Evolutionary conservation across 2,888 invertebrate species (phyloP), one percentile per base, ranked within the genome.

Genomic region (Ormyrus pomaceus): DNA sequence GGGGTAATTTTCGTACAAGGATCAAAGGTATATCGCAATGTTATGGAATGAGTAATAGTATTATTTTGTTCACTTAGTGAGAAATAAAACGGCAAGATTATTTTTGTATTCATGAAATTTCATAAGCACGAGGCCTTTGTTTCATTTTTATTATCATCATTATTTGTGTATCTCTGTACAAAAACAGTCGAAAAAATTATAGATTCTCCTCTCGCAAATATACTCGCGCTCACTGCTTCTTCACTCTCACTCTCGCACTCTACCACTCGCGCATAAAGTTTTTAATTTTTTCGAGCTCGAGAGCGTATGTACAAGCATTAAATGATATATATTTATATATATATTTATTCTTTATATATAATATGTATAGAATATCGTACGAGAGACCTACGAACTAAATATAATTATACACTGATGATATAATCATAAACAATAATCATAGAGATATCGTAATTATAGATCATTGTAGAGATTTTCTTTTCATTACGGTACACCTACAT

Each of bases 181-280:
- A 90, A 89, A 89, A 89, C 88, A 88, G 88, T 89, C 89, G 89
- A 89, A 89, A 90, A 90, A 90, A 90, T 90, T 90, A 90, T 90
- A 90, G 87, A 87, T 88, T 87, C 88, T 86, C 85, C 79, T 80
- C 58, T 78, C 64, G 77, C 78, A 74, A 72, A 74, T 71, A 80
- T 75, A 74, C 74, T 75, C 74, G 77, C 73, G 70, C 65, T 61
- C 79, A 79, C 76, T 79, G 62, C 77, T 34, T 34, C 34, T 51
- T 64, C 69, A 75, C 65, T 75, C 76, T 82, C 78, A 45, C 76
- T 77, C 77, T 81, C 82, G 82, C 82, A 45, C 50, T 50, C 7
- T 48, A 45, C 46, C 79, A 79, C 79, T 69, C 82, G 82, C 82
- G 65, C 81, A 86, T 88, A 87, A 87, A 89, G 88, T 87, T 89